These are phyloP conservation scores for Laticauda laticaudata DNA, from an alignment of 2,113 vertebrate genomes.

Conservation along the genomic window DNA sequence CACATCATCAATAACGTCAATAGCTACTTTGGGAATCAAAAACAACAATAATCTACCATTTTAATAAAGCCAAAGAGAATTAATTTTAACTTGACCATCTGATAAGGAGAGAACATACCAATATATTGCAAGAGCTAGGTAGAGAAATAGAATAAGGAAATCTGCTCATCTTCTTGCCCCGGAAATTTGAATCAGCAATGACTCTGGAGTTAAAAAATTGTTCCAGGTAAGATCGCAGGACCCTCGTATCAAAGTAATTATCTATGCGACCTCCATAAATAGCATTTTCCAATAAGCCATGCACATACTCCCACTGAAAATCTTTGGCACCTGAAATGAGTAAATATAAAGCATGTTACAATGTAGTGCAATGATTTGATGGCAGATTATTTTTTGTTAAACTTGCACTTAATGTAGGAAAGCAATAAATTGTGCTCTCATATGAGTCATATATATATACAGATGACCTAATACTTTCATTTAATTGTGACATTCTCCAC, in stretches of 20 bases:
- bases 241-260: slow-evolving; percentile 88
- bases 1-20: not conserved
- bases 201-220: slow-evolving; percentile 86
- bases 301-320: slow-evolving; percentile 92
- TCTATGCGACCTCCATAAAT: slow-evolving; percentile 96
- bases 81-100: slow-evolving; percentile 10
- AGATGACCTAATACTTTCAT: slow-evolving; percentile 18
- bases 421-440: not conserved
- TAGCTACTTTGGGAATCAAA: slow-evolving; percentile 2
- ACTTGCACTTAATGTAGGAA: not conserved
- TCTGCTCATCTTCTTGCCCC: slow-evolving; percentile 68
- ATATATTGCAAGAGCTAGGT: slow-evolving; percentile 88
- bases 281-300: slow-evolving; percentile 90
- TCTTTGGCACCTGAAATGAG: slow-evolving; percentile 76
- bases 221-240: slow-evolving; percentile 92
- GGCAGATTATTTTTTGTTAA: slow-evolving; percentile 7
- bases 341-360: slow-evolving; percentile 35
- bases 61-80: slow-evolving; percentile 17
- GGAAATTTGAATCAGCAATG: slow-evolving; percentile 68
- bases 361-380: not conserved
- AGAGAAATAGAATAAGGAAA: slow-evolving; percentile 82
- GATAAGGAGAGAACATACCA: slow-evolving; percentile 61
- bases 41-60: slow-evolving; percentile 19
- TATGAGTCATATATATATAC: not conserved
- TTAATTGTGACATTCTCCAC: not conserved